These are phyloP conservation scores for Phaedon cochleariae DNA, from an alignment of 2,888 invertebrate genomes.

Conservation along the genomic window DNA sequence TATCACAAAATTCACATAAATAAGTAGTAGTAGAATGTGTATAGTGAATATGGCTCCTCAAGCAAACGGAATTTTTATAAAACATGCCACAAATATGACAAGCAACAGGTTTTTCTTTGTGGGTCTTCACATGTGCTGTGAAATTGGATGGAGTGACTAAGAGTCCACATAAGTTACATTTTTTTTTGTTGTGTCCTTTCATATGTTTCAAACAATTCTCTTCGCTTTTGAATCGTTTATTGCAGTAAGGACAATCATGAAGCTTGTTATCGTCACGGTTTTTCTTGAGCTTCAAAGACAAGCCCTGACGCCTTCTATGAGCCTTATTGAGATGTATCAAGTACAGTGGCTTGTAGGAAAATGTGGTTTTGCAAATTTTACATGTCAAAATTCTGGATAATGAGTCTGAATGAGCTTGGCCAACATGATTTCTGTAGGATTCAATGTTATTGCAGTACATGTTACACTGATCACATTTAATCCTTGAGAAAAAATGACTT, in stretches of 20 bases:
- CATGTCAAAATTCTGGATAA: slow-evolving; percentile 34
- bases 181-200: slow-evolving; percentile 49
- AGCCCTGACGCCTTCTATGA: slow-evolving; percentile 24
- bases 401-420: slow-evolving; percentile 24
- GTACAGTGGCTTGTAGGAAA: slow-evolving; percentile 44
- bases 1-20: slow-evolving; percentile 44
- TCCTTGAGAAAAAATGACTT: slow-evolving; percentile 36
- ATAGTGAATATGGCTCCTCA: slow-evolving; percentile 48
- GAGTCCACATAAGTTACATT: slow-evolving; percentile 51
- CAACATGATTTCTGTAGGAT: slow-evolving; percentile 32
- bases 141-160: slow-evolving; percentile 50
- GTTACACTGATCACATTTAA: slow-evolving; percentile 38
- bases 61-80: slow-evolving; percentile 51
- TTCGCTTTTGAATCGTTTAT: slow-evolving; percentile 40
- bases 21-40: slow-evolving; percentile 46
- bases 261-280: slow-evolving; percentile 13
- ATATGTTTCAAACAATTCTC: slow-evolving; percentile 42
- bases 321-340: slow-evolving; percentile 41
- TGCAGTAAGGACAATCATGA: slow-evolving; percentile 41
- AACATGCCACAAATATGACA: slow-evolving; percentile 55
- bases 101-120: slow-evolving; percentile 49
- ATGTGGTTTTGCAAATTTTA: slow-evolving; percentile 39
- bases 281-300: background rate
- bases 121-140: slow-evolving; percentile 50
- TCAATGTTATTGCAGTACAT: slow-evolving; percentile 33